Percentiles rank a stretch among this genome's conserved stretches.
Evolutionary conservation across 2,888 invertebrate genomes (phyloP).

Genomic region (Rhagonycha lutea): DNA sequence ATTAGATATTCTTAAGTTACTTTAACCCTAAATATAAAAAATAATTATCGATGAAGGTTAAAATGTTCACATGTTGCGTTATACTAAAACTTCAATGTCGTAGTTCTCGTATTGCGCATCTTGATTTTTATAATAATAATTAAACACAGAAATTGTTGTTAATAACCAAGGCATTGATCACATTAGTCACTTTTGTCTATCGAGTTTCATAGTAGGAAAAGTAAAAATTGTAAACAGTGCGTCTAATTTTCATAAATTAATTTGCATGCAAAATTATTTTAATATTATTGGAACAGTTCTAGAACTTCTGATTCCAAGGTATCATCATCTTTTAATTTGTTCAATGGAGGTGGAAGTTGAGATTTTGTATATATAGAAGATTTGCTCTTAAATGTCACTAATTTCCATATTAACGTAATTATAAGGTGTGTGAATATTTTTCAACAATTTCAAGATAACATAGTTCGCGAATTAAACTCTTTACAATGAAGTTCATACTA

Average conservation of each 20-base stretch:
- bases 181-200: slow-evolving; percentile 13
- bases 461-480: not conserved
- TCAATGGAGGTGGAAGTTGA: slow-evolving; percentile 19
- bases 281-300: slow-evolving; percentile 10
- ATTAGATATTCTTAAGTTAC: not conserved
- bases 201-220: slow-evolving; percentile 8
- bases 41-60: slow-evolving; percentile 26
- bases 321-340: slow-evolving; percentile 25
- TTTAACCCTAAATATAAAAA: slow-evolving; percentile 21
- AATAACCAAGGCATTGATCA: slow-evolving; percentile 1
- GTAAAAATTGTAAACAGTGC: slow-evolving; percentile 9
- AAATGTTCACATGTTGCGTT: slow-evolving; percentile 17
- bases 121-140: slow-evolving; percentile 16
- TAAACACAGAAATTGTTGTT: slow-evolving; percentile 9
- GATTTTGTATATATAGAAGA: slow-evolving; percentile 25
- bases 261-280: not conserved
- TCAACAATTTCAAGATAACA: not conserved
- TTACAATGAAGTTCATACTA: not conserved
- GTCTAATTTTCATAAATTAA: slow-evolving; percentile 2
- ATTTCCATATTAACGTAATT: slow-evolving; percentile 24
- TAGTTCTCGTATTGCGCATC: slow-evolving; percentile 31
- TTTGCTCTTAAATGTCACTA: slow-evolving; percentile 10
- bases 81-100: slow-evolving; percentile 25
- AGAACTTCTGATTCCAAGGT: slow-evolving; percentile 23
- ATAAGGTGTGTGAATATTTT: not conserved